Conservation (phyloP, 2,113 vertebrate genomes). For the Xyrauchen texanus region DNA sequence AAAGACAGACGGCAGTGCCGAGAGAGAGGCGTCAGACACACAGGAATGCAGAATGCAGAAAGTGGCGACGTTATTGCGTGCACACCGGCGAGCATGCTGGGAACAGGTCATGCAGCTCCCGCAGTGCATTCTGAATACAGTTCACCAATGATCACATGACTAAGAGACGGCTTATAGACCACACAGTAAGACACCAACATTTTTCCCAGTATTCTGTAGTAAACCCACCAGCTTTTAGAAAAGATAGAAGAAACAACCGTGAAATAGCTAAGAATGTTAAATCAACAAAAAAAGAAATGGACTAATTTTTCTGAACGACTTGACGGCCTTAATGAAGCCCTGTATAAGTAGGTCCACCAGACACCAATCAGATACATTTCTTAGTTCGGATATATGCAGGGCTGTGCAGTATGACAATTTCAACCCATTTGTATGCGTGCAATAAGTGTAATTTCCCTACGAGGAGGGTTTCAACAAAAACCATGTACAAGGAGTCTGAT, state of each 20-base stretch:
- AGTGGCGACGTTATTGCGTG: constrained; percentile 37
- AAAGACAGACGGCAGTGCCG: constrained; percentile 95
- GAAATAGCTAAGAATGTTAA: no score
- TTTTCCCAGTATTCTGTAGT: not conserved
- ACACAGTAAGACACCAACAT: not conserved
- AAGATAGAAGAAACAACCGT: not conserved
- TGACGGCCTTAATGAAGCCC: no score
- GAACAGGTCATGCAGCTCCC: constrained; percentile 50
- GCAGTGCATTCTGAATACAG: constrained; percentile 45
- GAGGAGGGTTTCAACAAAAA: no score
- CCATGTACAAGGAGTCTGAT: no score
- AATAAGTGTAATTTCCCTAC: no score
- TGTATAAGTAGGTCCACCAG: no score
- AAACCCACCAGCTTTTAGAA: not conserved
- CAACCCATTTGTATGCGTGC: no score
- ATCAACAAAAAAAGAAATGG: not conserved
- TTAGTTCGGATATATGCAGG: no score
- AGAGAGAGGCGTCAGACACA: constrained; percentile 75
- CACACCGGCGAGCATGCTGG: constrained; percentile 49
- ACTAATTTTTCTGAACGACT: not conserved
- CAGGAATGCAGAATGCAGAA: constrained; percentile 36
- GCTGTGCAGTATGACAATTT: no score
- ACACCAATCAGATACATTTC: no score
- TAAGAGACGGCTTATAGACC: not conserved
- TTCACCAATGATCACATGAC: constrained; percentile 15